Evolutionary conservation across 2,797 vertebrate genomes (phyloP), one percentile per base, ranked within the genome.

Genomic region (Cygnus olor): DNA sequence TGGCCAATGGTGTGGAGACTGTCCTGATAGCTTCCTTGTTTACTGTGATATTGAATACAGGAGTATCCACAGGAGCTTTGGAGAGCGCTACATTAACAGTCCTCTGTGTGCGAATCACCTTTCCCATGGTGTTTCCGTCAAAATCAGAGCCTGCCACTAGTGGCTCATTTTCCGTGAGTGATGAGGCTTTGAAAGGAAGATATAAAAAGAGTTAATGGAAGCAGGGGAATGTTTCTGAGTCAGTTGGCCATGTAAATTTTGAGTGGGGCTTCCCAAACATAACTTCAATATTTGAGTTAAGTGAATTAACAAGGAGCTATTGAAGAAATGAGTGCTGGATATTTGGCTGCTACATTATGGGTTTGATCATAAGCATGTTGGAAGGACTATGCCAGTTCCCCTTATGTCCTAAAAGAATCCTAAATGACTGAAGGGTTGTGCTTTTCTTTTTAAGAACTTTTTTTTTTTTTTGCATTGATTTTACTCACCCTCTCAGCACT

Each of bases 151-250:
- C 63, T 87, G 63, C 63, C 88, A 66, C 79, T 49, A 76, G 69
- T 89, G 69, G n/a, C 84, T 91, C 8, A 30, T 92, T 95, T 95
- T 91, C 70, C 16, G 2, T 61, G 84, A 83, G 51, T 70, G 93
- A 95, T 81, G 92, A 91, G 79, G 94, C 81, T 95, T 92, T 12
- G 5, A 80, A 76, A 92, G 90, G 92, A 96, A 96, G 65, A 95
- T 88, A 94, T 95, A 95, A 96, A 96, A 96, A 80, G 79, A 97
- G 78, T 96, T 97, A 96, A 96, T 96, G 85, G 95, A 94, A 91
- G 89, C 88, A 93, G 42, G 69, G 96, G 92, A n/a, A 93, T 18
- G 3, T 90, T 96, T 95, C 85, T 88, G 79, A 95, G 66, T 92
- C 51, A 88, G 69, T 11, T 93, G 47, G 87, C 88, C 94, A 84